A percentile compares a stretch with the other conserved stretches of the same genome.
Evolutionary conservation across 2,113 vertebrate genomes (phyloP).

Genomic region (Antidorcas marsupialis): DNA sequence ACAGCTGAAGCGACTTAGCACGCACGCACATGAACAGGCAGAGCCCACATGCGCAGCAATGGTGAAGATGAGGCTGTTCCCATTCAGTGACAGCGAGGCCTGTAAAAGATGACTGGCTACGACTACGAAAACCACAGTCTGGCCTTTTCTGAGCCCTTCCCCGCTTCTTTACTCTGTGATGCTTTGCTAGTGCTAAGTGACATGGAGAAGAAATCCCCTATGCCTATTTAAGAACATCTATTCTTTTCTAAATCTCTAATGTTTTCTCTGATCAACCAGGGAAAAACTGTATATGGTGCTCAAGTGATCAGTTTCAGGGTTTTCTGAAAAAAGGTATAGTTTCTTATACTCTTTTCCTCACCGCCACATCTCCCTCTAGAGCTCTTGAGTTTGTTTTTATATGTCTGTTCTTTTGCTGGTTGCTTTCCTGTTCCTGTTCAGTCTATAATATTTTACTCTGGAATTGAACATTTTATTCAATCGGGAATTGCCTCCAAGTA

Average conservation of each 20-base stretch:
- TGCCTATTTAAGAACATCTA: constrained; percentile 26
- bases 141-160: neutral
- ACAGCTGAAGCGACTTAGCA: neutral
- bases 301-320: constrained; percentile 48
- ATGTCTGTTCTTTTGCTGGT: constrained; percentile 40
- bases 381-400: constrained; percentile 55
- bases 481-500: constrained; percentile 32
- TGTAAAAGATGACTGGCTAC: neutral
- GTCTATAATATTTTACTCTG: constrained; percentile 48
- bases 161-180: neutral
- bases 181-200: constrained; percentile 43
- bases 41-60: fast-evolving
- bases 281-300: constrained; percentile 45
- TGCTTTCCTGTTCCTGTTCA: constrained; percentile 40
- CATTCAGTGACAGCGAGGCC: neutral
- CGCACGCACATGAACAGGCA: neutral
- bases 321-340: constrained; percentile 17
- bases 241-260: constrained; percentile 33
- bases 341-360: constrained; percentile 44
- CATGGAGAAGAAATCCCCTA: constrained; percentile 9
- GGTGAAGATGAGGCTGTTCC: neutral
- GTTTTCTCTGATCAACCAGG: constrained; percentile 49
- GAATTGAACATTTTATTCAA: constrained; percentile 13
- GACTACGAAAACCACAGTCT: neutral
- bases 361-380: constrained; percentile 41